Evolutionary conservation across 2,113 vertebrate species (phyloP), one percentile per base, ranked within the genome.

Genomic region (Cheilinus undulatus): DNA sequence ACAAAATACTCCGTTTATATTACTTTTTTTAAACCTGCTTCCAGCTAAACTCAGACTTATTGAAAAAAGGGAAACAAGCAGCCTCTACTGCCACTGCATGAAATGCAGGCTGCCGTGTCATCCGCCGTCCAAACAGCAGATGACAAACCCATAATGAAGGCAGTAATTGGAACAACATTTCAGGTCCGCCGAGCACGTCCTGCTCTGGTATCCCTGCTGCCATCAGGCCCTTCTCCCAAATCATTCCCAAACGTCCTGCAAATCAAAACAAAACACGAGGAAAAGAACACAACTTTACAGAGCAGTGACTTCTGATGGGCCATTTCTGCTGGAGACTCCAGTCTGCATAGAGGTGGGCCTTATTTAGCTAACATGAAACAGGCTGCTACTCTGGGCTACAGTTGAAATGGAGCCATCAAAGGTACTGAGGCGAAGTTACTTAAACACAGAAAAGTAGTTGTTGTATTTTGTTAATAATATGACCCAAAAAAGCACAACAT

Each of bases 151-250:
- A 72, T 89, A 92, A 92, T 78, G 86, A 89, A 92, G 82, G 83
- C 90, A 49, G 87, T 93, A 94, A 94, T 93, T 91, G 88, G 86
- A 92, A 93, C 88, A 93, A 90, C 87, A 85, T 93, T 94, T 91
- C 63, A 65, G 79, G 78, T 86, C 83, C 85, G 76, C 76, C 19
- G 27, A 59, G 78, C 78, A 83, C 66, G 72, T 90, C 86, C 77
- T 59, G 68, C 87, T 92, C 78, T 48, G 69, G 69, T 89, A 87
- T 89, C 87, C 86, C 72, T 78, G 87, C 74, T 76, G 85, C 90
- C 89, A 78, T 84, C 86, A 70, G 86, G 75, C 70, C 66, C 71
- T 79, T 81, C 72, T 89, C 80, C 89, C 62, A 92, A 93, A 93
- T 92, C 88, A 93, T 90, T 92, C 82, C 91, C 91, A 92, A 94